Conservation (phyloP, 2,888 invertebrate species). For the Pycnomerus fuliginosus region DNA sequence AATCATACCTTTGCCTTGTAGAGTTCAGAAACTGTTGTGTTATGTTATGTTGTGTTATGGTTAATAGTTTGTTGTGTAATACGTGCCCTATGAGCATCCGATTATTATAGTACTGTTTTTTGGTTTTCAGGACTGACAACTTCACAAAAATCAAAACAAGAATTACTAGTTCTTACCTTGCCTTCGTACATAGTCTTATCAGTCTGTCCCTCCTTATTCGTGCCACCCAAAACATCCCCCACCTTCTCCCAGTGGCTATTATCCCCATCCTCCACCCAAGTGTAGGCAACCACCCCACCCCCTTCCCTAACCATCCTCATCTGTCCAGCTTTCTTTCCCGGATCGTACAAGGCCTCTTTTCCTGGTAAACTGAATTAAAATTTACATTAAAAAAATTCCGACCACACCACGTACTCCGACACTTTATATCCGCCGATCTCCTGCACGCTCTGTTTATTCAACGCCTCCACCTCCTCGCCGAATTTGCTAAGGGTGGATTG, state of each 20-base stretch:
- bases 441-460: constrained; percentile 62
- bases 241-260: constrained; percentile 73
- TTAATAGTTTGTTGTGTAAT: too few relatives aligned
- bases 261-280: constrained; percentile 67
- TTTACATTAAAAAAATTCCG: constrained; percentile 7
- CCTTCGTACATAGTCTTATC: constrained; percentile 83
- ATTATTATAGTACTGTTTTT: too few relatives aligned
- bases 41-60: too few relatives aligned
- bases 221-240: constrained; percentile 85
- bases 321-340: constrained; percentile 81
- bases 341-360: constrained; percentile 70
- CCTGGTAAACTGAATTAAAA: constrained; percentile 71
- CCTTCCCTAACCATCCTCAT: constrained; percentile 80
- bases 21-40: too few relatives aligned
- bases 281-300: constrained; percentile 74
- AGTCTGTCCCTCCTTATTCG: constrained; percentile 52
- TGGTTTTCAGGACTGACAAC: too few relatives aligned
- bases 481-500: constrained; percentile 63
- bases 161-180: too few relatives aligned
- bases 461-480: constrained; percentile 70
- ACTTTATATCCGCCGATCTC: constrained; percentile 85
- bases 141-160: too few relatives aligned
- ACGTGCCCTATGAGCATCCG: too few relatives aligned
- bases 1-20: too few relatives aligned
- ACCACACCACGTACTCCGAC: constrained; percentile 65